Evolutionary conservation across 2,797 vertebrate genomes (phyloP).

Genomic region (Notamacropus eugenii): DNA sequence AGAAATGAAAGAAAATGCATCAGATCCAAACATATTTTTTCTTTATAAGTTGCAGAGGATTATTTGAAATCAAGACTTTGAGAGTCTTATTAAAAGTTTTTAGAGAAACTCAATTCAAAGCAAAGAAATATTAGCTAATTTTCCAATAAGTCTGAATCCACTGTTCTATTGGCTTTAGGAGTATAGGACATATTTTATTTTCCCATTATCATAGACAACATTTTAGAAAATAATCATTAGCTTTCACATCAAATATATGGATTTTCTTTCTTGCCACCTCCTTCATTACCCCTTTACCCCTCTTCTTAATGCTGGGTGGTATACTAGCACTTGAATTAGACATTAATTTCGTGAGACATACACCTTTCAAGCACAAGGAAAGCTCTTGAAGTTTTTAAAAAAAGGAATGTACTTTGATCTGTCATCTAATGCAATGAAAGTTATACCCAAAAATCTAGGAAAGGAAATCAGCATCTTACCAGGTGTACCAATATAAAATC

Average conservation of each 20-base stretch:
- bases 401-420: neutral
- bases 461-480: neutral
- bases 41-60: constrained; percentile 36
- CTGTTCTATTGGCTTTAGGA: neutral
- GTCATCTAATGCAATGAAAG: neutral
- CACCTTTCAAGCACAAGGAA: neutral
- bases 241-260: constrained; percentile 10
- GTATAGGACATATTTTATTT: constrained; percentile 33
- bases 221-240: constrained; percentile 60
- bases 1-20: constrained; percentile 47
- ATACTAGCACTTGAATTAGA: constrained; percentile 9
- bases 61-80: constrained; percentile 22
- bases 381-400: neutral
- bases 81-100: neutral
- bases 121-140: constrained; percentile 15
- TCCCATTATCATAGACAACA: constrained; percentile 21
- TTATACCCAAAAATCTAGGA: constrained; percentile 4
- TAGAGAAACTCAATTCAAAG: constrained; percentile 26
- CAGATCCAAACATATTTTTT: constrained; percentile 17
- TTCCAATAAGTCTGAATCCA: constrained; percentile 12
- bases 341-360: neutral
- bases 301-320: constrained; percentile 8
- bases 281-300: neutral
- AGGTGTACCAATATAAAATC: neutral
- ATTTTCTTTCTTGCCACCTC: constrained; percentile 39